phyloP scores from a whole-genome alignment of 2,113 vertebrate genomes.

The Nothobranchius kuhntae region DNA sequence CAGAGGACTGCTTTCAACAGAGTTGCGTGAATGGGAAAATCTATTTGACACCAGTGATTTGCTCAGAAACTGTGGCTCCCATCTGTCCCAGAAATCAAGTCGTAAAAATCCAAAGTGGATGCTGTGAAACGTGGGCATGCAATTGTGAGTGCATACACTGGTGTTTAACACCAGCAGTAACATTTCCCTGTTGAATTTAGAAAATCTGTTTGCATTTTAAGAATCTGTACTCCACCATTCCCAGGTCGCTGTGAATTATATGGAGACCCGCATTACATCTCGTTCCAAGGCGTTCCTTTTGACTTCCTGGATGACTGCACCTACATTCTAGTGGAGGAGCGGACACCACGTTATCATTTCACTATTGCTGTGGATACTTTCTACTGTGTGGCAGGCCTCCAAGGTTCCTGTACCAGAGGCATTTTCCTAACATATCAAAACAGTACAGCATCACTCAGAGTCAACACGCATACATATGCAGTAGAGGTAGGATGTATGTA shows the following conservation, averaged over 20 bases:
- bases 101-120: conserved; percentile 58
- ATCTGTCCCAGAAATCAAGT: conserved; percentile 56
- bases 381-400: conserved; percentile 2
- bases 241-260: conserved; percentile 76
- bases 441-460: conserved; percentile 54
- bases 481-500: conserved; percentile 54
- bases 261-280: conserved; percentile 79
- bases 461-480: not conserved
- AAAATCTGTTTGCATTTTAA: not conserved
- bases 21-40: conserved; percentile 46
- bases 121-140: conserved; percentile 72
- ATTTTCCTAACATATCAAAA: conserved; percentile 67
- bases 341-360: conserved; percentile 48
- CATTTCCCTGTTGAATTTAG: not conserved
- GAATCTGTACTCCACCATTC: not conserved
- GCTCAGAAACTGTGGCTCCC: conserved; percentile 36
- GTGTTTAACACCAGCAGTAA: not conserved
- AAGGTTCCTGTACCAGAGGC: conserved; percentile 66
- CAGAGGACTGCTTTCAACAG: conserved; percentile 68
- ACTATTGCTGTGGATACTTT: conserved; percentile 76
- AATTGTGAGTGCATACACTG: conserved; percentile 71
- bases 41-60: conserved; percentile 48
- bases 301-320: conserved; percentile 71
- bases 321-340: conserved; percentile 76
- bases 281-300: conserved; percentile 69